phyloP scores from a whole-genome alignment of 1,140 invertebrate species.

The Coptotermes formosanus region DNA sequence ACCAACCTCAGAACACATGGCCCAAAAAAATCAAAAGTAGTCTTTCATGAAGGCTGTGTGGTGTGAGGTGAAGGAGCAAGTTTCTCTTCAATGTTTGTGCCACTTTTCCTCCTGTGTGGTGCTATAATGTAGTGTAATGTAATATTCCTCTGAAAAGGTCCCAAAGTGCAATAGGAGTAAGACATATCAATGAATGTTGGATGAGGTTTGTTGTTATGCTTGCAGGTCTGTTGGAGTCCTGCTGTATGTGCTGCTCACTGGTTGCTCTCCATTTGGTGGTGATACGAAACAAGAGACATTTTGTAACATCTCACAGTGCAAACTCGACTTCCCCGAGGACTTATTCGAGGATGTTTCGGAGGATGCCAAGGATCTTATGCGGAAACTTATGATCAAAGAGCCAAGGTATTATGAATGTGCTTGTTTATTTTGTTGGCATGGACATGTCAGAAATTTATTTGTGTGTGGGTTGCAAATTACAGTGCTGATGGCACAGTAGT shows the following conservation, averaged over 20 bases:
- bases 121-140: not conserved
- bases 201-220: slow-evolving; percentile 30
- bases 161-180: too few species aligned
- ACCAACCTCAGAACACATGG: too few species aligned
- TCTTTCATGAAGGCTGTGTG: too few species aligned
- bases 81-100: too few species aligned
- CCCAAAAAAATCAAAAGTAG: too few species aligned
- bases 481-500: too few species aligned
- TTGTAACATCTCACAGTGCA: slow-evolving; percentile 68
- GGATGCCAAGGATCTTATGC: slow-evolving; percentile 68
- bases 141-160: not conserved
- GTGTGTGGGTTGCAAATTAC: too few species aligned
- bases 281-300: slow-evolving; percentile 76
- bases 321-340: slow-evolving; percentile 71
- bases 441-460: too few species aligned
- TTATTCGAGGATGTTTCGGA: slow-evolving; percentile 65
- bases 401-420: slow-evolving; percentile 53
- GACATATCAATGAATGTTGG: too few species aligned
- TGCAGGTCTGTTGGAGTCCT: slow-evolving; percentile 71
- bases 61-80: too few species aligned
- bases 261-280: slow-evolving; percentile 73
- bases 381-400: slow-evolving; percentile 61
- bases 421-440: too few species aligned
- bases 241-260: slow-evolving; percentile 71
- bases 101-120: not conserved